These are phyloP conservation scores for Aleiodes sp. DNA, from an alignment of 1,140 invertebrate species.

Conservation along the genomic window DNA sequence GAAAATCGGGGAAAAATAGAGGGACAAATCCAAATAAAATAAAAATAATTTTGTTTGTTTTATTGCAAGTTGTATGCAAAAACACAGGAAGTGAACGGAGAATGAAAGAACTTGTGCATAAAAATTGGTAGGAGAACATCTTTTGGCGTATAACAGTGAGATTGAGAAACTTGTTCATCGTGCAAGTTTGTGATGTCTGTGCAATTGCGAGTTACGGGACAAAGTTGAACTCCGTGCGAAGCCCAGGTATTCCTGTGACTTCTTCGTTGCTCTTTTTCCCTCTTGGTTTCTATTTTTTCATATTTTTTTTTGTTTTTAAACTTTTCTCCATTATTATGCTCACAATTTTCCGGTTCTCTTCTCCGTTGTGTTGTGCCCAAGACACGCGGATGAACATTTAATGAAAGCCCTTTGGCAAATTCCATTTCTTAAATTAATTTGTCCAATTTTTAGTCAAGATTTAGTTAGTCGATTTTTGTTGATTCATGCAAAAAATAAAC, in stretches of 20 bases:
- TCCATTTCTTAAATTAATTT: no score
- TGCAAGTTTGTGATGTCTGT: constrained; percentile 43
- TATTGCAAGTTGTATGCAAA: not conserved
- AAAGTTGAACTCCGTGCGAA: constrained; percentile 29
- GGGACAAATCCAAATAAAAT: no score
- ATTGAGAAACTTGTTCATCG: constrained; percentile 50
- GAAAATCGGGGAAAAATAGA: no score
- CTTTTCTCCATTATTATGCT: constrained; percentile 1
- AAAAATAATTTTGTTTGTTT: no score
- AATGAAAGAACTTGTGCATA: constrained; percentile 18
- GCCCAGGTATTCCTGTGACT: constrained; percentile 16
- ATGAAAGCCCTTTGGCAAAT: no score
- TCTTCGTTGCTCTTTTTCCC: constrained; percentile 15
- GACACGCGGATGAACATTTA: no score
- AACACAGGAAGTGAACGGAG: not conserved
- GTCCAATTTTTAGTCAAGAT: no score
- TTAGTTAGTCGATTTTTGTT: no score
- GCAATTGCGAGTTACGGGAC: constrained; percentile 43
- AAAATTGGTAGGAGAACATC: not conserved
- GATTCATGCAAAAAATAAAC: no score
- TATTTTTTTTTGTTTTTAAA: constrained; percentile 1
- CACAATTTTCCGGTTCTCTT: not conserved
- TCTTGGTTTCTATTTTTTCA: not conserved
- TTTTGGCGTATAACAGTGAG: constrained; percentile 24
- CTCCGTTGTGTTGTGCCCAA: no score